A percentile compares a stretch with the other conserved stretches of the same genome.
Evolutionary conservation across 2,797 vertebrate genomes (phyloP).

Genomic region (Esox lucius): DNA sequence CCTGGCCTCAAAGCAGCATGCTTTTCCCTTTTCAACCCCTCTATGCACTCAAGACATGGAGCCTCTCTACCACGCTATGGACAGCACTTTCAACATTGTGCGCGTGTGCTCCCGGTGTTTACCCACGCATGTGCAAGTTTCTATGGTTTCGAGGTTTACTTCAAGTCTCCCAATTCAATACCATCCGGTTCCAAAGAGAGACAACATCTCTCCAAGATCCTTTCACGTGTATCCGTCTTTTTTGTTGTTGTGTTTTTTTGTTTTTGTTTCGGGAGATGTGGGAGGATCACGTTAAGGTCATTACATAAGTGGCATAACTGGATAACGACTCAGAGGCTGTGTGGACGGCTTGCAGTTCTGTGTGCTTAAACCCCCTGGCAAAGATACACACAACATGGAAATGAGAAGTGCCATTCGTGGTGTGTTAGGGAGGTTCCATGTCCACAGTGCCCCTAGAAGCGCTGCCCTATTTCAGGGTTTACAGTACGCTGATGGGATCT

Average conservation of each 20-base stretch:
- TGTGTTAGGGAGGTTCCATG: neutral
- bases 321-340: conserved; percentile 25
- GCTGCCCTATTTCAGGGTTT: conserved; percentile 23
- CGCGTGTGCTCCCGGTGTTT: neutral
- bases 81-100: too few species aligned
- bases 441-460: neutral
- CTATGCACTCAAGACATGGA: neutral
- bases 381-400: neutral
- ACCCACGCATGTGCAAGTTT: neutral
- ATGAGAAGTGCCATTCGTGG: neutral
- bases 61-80: too few species aligned
- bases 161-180: neutral
- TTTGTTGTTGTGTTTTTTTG: too few species aligned
- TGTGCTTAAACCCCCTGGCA: neutral
- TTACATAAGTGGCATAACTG: conserved; percentile 50
- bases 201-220: neutral
- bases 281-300: conserved; percentile 34
- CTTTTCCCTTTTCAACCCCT: neutral
- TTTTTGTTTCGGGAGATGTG: conserved; percentile 13
- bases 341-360: conserved; percentile 10
- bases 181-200: neutral
- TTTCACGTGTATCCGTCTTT: too few species aligned
- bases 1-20: neutral
- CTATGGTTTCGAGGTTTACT: neutral
- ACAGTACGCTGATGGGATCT: conserved; percentile 34